Percentiles rank a stretch among this genome's conserved stretches.
These are phyloP conservation scores for Semotilus atromaculatus DNA, from an alignment of 2,797 vertebrate genomes.

Conservation along the genomic window DNA sequence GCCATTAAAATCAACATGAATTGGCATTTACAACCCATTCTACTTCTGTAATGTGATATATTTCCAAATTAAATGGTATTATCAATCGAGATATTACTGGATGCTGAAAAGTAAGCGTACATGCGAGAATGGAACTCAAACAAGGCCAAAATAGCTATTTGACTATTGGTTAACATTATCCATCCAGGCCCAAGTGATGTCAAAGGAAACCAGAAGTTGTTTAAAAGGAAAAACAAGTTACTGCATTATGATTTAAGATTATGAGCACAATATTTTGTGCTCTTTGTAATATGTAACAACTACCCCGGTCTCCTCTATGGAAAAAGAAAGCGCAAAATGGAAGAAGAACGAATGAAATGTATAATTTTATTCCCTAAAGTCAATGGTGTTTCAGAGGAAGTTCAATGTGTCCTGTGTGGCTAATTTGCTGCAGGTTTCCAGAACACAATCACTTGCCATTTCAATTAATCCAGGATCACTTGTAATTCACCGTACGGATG, in stretches of 20 bases:
- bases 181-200: background rate
- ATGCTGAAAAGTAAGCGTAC: background rate
- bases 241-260: background rate
- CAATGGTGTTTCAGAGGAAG: background rate
- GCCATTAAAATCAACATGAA: background rate
- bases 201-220: background rate
- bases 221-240: background rate
- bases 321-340: background rate
- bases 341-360: background rate
- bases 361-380: conserved; percentile 2
- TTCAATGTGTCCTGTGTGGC: background rate
- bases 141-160: background rate
- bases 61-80: background rate
- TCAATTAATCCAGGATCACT: conserved; percentile 34
- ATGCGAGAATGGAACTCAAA: too few species aligned
- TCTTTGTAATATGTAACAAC: background rate
- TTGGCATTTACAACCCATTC: background rate
- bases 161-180: background rate
- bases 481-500: conserved; percentile 47
- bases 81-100: background rate
- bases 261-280: background rate
- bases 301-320: background rate
- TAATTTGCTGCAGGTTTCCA: conserved; percentile 27
- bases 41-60: background rate
- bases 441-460: conserved; percentile 41